A percentile compares a stretch with the other conserved stretches of the same genome.
phyloP scores from a whole-genome alignment of 1,140 invertebrate species.

The Orius insidiosus region DNA sequence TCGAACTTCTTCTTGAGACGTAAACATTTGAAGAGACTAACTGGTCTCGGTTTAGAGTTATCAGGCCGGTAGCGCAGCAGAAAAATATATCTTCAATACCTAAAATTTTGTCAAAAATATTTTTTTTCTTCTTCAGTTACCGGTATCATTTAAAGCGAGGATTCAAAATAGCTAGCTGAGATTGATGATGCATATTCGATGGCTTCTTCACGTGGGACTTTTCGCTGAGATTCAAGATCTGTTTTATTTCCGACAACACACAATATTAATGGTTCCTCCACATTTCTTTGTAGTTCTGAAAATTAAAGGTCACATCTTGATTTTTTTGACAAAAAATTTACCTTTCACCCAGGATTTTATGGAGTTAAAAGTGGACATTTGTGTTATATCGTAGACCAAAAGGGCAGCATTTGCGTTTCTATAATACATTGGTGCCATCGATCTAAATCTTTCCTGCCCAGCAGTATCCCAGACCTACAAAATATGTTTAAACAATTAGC shows the following conservation, averaged over 20 bases:
- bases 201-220: slow-evolving; percentile 50
- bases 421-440: slow-evolving; percentile 87
- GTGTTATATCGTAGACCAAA: slow-evolving; percentile 20
- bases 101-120: slow-evolving; percentile 24
- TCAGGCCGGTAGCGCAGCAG: slow-evolving; percentile 38
- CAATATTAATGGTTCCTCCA: slow-evolving; percentile 53
- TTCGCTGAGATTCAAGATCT: slow-evolving; percentile 45
- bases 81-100: slow-evolving; percentile 50
- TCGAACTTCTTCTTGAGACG: too few relatives aligned
- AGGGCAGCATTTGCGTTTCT: slow-evolving; percentile 59
- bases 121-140: slow-evolving; percentile 25
- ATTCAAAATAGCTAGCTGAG: slow-evolving; percentile 67
- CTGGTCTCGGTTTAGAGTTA: slow-evolving; percentile 29
- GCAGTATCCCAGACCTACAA: slow-evolving; percentile 77
- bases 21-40: slow-evolving; percentile 19
- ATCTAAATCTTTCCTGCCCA: slow-evolving; percentile 67
- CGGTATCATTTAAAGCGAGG: slow-evolving; percentile 59
- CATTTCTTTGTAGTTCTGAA: slow-evolving; percentile 52
- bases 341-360: slow-evolving; percentile 62
- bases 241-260: slow-evolving; percentile 73
- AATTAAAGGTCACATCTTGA: slow-evolving; percentile 2
- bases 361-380: slow-evolving; percentile 43
- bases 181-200: slow-evolving; percentile 59
- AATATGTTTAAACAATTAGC: not conserved
- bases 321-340: slow-evolving; percentile 13